phyloP scores from a whole-genome alignment of 2,113 vertebrate species.

The Naja naja region DNA sequence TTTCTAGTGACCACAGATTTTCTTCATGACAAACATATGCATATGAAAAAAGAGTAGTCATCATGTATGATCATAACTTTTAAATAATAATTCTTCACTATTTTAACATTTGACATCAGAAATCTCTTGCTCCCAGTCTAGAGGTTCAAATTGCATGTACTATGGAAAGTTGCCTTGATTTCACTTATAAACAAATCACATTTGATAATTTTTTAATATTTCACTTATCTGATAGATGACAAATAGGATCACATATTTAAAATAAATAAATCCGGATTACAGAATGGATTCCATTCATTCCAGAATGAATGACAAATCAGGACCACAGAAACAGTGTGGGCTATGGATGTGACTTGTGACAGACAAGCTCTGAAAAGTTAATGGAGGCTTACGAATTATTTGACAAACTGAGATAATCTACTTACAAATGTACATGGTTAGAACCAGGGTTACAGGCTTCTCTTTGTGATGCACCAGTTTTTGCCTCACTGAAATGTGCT shows the following conservation, averaged over 20 bases:
- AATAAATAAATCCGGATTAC: background rate
- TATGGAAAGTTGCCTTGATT: background rate
- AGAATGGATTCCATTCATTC: background rate
- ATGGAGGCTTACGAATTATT: background rate
- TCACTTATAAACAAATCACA: background rate
- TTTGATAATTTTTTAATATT: background rate
- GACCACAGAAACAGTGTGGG: background rate
- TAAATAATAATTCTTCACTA: background rate
- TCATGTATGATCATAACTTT: background rate
- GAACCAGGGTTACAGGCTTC: background rate
- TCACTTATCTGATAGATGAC: background rate
- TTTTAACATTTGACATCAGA: background rate
- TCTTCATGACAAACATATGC: background rate
- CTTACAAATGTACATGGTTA: constrained; percentile 5
- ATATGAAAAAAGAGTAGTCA: background rate
- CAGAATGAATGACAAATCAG: background rate
- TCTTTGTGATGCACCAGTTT: constrained; percentile 2
- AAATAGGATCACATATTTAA: background rate
- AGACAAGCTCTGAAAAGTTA: background rate
- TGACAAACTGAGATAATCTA: background rate
- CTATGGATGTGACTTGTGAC: background rate
- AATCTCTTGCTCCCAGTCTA: background rate
- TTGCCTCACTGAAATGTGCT: background rate
- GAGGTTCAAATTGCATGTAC: background rate
- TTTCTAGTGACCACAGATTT: background rate